Percentiles rank a stretch among this genome's conserved stretches.
Evolutionary conservation across 2,888 invertebrate genomes (phyloP).

Genomic region (Lagria hirta): DNA sequence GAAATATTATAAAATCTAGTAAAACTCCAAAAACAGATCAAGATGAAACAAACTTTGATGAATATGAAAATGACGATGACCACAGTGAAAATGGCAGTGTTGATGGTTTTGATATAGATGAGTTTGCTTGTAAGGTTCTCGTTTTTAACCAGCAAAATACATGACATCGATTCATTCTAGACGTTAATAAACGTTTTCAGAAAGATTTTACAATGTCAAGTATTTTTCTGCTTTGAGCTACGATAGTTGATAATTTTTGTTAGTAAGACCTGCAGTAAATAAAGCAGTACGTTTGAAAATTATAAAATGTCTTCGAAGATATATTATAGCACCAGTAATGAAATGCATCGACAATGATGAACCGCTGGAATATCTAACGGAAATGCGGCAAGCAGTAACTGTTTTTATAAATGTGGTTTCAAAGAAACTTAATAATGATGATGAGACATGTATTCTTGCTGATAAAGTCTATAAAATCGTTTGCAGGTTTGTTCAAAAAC

Average conservation of each 20-base stretch:
- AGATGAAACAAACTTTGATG: too few species aligned
- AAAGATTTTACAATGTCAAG: neutral
- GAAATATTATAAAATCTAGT: too few species aligned
- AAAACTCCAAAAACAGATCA: too few species aligned
- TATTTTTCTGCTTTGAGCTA: too few species aligned
- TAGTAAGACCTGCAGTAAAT: constrained; percentile 58
- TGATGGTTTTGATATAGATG: too few species aligned
- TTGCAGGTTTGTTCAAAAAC: constrained; percentile 47
- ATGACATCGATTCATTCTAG: too few species aligned
- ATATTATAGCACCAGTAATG: constrained; percentile 62
- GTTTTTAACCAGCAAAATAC: too few species aligned
- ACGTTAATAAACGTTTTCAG: constrained; percentile 1
- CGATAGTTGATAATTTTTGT: too few species aligned
- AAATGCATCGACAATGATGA: constrained; percentile 66
- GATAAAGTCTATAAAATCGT: constrained; percentile 57
- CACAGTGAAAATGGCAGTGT: too few species aligned
- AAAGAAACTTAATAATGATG: constrained; percentile 48
- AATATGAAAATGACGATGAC: too few species aligned
- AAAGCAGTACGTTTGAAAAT: constrained; percentile 51
- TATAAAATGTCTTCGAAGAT: constrained; percentile 57
- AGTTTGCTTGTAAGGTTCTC: constrained; percentile 25
- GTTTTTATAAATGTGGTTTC: constrained; percentile 66
- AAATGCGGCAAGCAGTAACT: constrained; percentile 71
- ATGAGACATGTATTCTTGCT: constrained; percentile 56
- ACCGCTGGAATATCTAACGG: constrained; percentile 71